Evolutionary conservation across 2,888 invertebrate species (phyloP).

Genomic region (Pyrgus malvae): DNA sequence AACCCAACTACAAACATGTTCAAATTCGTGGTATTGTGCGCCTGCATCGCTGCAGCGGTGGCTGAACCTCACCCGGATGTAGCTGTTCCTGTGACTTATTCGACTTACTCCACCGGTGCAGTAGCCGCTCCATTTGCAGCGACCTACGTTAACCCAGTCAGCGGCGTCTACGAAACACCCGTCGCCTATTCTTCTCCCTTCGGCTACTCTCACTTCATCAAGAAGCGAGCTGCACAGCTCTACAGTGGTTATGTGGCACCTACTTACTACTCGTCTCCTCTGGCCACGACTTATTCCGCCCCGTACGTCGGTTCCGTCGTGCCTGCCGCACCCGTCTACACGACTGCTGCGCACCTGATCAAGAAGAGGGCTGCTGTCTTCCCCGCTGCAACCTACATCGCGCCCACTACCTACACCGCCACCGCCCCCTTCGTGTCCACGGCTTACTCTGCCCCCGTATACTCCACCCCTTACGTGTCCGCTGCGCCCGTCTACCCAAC

Average conservation of each 20-base stretch:
- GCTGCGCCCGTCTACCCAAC: slow-evolving; percentile 25
- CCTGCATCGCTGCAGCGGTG: slow-evolving; percentile 78
- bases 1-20: slow-evolving; percentile 70
- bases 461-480: slow-evolving; percentile 42
- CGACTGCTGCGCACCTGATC: slow-evolving; percentile 46
- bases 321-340: slow-evolving; percentile 35
- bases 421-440: slow-evolving; percentile 33
- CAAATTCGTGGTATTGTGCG: slow-evolving; percentile 81
- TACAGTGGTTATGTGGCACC: slow-evolving; percentile 30
- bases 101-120: slow-evolving; percentile 45
- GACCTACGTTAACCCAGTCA: slow-evolving; percentile 58
- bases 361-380: slow-evolving; percentile 54
- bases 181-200: slow-evolving; percentile 28
- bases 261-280: slow-evolving; percentile 41
- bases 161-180: slow-evolving; percentile 37
- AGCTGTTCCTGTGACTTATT: slow-evolving; percentile 43
- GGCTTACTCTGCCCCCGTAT: slow-evolving; percentile 36
- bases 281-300: slow-evolving; percentile 35
- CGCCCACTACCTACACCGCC: slow-evolving; percentile 45
- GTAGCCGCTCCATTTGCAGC: slow-evolving; percentile 46
- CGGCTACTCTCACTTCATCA: slow-evolving; percentile 35
- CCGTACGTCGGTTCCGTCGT: slow-evolving; percentile 39
- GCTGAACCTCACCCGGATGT: slow-evolving; percentile 70
- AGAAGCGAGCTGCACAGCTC: slow-evolving; percentile 35
- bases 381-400: slow-evolving; percentile 38